Percentiles rank a stretch among this genome's conserved stretches.
These are phyloP conservation scores for Prietella phreatophila DNA, from an alignment of 2,113 vertebrate genomes.

Conservation along the genomic window DNA sequence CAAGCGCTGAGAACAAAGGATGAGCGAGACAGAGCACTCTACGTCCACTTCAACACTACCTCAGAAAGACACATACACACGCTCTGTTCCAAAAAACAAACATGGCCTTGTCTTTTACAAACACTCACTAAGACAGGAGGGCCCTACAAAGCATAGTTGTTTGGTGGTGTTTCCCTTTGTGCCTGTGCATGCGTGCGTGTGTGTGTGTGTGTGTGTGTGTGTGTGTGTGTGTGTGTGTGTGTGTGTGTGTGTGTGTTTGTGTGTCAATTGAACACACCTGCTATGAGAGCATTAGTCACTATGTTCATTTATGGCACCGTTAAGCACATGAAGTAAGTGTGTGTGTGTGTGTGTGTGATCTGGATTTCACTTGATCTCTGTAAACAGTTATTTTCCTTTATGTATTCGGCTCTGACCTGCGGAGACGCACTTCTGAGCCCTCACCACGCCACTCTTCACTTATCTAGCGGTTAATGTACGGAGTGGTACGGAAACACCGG, in stretches of 20 bases:
- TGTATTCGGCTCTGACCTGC: background rate
- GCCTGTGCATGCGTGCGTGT: background rate
- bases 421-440: background rate
- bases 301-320: conserved; percentile 4
- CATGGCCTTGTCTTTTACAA: conserved; percentile 29
- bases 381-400: conserved; percentile 7
- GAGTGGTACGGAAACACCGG: background rate
- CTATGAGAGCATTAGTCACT: background rate
- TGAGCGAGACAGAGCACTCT: conserved; percentile 57
- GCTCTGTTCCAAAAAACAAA: conserved; percentile 29
- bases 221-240: conserved; percentile 3
- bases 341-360: conserved; percentile 7
- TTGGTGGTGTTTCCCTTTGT: conserved; percentile 13
- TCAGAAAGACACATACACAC: conserved; percentile 26
- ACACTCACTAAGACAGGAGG: conserved; percentile 13
- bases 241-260: too few relatives aligned
- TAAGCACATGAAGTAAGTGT: conserved; percentile 1
- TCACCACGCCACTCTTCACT: background rate
- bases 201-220: conserved; percentile 4
- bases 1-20: conserved; percentile 82
- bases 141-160: conserved; percentile 12
- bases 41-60: conserved; percentile 31
- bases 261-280: conserved; percentile 31
- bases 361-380: background rate
- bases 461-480: background rate